These are phyloP conservation scores for Lutjanus campechanus DNA, from an alignment of 2,797 vertebrate species.

Conservation along the genomic window DNA sequence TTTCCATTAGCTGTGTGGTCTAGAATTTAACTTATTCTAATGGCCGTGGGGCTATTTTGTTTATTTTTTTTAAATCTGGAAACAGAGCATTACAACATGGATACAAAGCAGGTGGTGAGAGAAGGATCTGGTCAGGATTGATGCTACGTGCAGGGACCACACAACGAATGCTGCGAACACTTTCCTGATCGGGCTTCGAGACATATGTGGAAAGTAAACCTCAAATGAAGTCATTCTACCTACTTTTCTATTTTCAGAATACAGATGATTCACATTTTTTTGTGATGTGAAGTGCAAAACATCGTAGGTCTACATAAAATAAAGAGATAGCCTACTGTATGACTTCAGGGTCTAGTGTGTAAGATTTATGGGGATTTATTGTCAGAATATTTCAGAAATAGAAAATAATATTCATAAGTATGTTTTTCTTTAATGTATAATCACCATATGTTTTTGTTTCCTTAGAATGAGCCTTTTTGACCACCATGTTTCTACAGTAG, in stretches of 20 bases:
- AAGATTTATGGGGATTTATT: too few relatives aligned
- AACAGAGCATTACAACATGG: conserved; percentile 11
- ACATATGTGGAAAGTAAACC: not conserved
- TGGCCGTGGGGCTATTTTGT: not conserved
- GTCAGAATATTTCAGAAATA: too few relatives aligned
- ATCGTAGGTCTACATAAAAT: not conserved
- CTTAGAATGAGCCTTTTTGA: too few relatives aligned
- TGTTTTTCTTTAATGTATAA: too few relatives aligned
- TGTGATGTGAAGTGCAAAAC: not conserved
- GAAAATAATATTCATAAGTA: too few relatives aligned
- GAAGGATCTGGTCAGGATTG: conserved; percentile 1
- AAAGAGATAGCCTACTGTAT: not conserved
- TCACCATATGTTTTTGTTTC: too few relatives aligned
- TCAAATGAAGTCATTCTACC: not conserved
- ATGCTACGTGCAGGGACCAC: not conserved
- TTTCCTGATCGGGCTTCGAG: not conserved
- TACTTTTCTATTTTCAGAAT: not conserved
- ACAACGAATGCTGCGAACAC: not conserved
- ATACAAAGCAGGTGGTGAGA: conserved; percentile 21
- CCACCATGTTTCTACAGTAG: too few relatives aligned
- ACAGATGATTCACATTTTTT: not conserved
- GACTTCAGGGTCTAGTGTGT: not conserved
- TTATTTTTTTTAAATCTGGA: conserved; percentile 3
- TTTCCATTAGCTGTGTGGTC: conserved; percentile 45
- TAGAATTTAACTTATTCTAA: conserved; percentile 17